Conservation (phyloP, 2,113 vertebrate species). For the Gopherus flavomarginatus region DNA sequence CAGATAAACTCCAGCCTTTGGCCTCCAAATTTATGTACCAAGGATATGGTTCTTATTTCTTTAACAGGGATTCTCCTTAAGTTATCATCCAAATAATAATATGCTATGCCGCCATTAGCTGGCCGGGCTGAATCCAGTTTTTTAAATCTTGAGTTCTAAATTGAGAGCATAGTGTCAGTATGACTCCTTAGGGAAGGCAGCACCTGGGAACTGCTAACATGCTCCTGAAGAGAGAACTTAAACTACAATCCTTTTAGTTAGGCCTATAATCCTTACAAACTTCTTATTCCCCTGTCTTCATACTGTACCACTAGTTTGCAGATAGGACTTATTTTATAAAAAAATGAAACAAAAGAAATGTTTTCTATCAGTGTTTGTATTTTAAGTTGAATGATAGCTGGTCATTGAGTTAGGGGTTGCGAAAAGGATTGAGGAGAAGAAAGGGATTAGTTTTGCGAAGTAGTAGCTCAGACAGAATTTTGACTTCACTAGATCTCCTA, state of each 20-base stretch:
- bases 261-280: background rate
- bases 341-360: background rate
- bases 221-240: background rate
- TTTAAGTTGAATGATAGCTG: background rate
- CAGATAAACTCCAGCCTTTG: background rate
- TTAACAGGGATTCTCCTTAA: background rate
- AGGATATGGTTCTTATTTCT: background rate
- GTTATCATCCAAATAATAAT: background rate
- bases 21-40: background rate
- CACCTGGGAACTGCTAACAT: background rate
- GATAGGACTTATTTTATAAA: background rate
- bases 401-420: background rate
- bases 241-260: background rate
- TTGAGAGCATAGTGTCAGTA: background rate
- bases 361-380: background rate
- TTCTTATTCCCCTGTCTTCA: background rate
- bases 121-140: background rate
- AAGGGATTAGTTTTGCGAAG: background rate
- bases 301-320: background rate
- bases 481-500: background rate
- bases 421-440: background rate
- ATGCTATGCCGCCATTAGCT: background rate
- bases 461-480: background rate
- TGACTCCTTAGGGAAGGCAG: background rate
- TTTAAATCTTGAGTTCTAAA: conserved; percentile 11